These are phyloP conservation scores for Todus mexicanus DNA, from an alignment of 2,797 vertebrate species.

Conservation along the genomic window DNA sequence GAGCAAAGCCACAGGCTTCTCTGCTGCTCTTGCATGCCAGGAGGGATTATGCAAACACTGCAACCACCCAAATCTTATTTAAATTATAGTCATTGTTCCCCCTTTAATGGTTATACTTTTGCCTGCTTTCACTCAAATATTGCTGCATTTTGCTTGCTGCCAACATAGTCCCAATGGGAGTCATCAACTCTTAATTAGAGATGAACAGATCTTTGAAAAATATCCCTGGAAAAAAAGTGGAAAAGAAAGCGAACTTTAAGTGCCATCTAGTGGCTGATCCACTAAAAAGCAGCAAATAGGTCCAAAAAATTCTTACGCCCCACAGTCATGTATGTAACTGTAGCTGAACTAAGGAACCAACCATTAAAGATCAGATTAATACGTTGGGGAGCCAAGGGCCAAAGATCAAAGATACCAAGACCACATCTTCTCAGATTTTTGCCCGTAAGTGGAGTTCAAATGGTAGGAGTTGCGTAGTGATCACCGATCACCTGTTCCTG, in stretches of 20 bases:
- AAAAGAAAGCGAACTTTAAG: conserved; percentile 60
- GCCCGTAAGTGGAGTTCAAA: not conserved
- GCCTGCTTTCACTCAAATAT: conserved; percentile 70
- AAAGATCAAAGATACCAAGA: not conserved
- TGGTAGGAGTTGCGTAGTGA: not conserved
- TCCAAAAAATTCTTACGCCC: not conserved
- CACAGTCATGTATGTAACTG: not conserved
- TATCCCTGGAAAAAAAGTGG: not conserved
- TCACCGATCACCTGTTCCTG: not conserved
- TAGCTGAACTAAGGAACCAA: not conserved
- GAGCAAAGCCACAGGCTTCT: conserved; percentile 70
- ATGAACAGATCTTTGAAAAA: conserved; percentile 30
- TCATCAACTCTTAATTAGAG: conserved; percentile 54
- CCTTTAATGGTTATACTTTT: conserved; percentile 57
- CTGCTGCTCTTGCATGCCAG: conserved; percentile 57
- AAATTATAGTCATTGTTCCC: conserved; percentile 70
- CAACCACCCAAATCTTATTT: conserved; percentile 70
- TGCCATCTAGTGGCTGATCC: conserved; percentile 76
- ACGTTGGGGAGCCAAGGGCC: not conserved
- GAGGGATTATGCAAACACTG: conserved; percentile 69
- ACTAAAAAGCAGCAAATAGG: not conserved
- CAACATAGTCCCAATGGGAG: conserved; percentile 58
- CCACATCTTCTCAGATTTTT: not conserved
- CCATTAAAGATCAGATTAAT: not conserved
- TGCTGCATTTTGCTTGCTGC: conserved; percentile 62